phyloP scores from a whole-genome alignment of 1,140 invertebrate species.

The Agraylea sexmaculata region DNA sequence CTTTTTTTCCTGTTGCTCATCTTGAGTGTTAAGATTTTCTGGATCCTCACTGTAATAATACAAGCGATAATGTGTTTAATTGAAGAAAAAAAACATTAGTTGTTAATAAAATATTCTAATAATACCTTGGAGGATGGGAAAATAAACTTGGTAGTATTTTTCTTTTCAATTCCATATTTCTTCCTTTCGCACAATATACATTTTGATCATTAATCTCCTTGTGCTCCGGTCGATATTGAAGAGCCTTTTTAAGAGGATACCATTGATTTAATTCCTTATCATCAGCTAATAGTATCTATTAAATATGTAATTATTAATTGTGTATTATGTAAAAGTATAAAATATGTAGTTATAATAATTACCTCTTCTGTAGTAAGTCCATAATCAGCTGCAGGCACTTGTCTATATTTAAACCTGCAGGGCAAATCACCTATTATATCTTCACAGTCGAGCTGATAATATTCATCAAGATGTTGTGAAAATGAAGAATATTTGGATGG shows the following conservation, averaged over 20 bases:
- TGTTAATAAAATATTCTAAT: slow-evolving; percentile 25
- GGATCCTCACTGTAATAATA: too few species aligned
- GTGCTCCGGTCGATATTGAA: slow-evolving; percentile 63
- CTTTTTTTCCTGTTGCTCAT: slow-evolving; percentile 18
- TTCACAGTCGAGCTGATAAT: slow-evolving; percentile 89
- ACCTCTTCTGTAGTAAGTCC: slow-evolving; percentile 86
- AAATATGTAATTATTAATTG: slow-evolving; percentile 14
- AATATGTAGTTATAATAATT: too few species aligned
- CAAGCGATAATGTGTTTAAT: not conserved
- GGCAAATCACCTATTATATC: slow-evolving; percentile 85
- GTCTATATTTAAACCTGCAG: slow-evolving; percentile 87
- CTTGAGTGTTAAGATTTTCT: too few species aligned
- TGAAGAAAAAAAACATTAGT: not conserved
- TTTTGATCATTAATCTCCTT: slow-evolving; percentile 72
- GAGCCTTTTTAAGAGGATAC: slow-evolving; percentile 85
- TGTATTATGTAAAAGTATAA: too few species aligned
- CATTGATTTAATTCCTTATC: slow-evolving; percentile 91
- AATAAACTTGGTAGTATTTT: slow-evolving; percentile 81
- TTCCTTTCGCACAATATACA: slow-evolving; percentile 61
- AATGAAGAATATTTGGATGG: slow-evolving; percentile 59
- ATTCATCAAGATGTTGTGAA: slow-evolving; percentile 85
- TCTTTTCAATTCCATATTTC: slow-evolving; percentile 60
- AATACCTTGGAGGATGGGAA: too few species aligned
- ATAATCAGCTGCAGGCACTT: slow-evolving; percentile 81
- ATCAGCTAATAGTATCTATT: slow-evolving; percentile 77